Conservation (phyloP, 2,797 vertebrate genomes). For the Distichodus sexfasciatus region DNA sequence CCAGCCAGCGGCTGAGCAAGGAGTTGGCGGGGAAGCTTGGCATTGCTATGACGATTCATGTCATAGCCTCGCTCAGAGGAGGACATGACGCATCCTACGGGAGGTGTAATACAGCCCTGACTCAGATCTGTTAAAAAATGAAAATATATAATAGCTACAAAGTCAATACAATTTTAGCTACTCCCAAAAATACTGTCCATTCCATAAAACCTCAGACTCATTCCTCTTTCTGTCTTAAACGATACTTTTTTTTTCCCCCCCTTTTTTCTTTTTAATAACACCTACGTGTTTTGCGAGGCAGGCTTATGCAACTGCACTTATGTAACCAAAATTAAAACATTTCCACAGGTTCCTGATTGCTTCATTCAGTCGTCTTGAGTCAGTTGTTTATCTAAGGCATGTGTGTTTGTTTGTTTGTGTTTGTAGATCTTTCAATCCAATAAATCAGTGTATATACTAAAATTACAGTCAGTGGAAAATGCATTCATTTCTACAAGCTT, state of each 20-base stretch:
- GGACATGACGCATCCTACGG: conserved; percentile 34
- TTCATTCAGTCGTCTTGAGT: conserved; percentile 48
- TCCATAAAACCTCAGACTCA: not conserved
- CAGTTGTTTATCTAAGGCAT: conserved; percentile 49
- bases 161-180: not conserved
- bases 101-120: conserved; percentile 23
- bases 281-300: conserved; percentile 47
- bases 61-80: conserved; percentile 5
- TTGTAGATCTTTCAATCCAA: not conserved
- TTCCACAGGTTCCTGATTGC: conserved; percentile 48
- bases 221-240: not conserved
- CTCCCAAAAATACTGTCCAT: not conserved
- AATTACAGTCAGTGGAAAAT: too few relatives aligned
- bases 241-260: not conserved
- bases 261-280: conserved; percentile 26
- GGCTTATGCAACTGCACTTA: conserved; percentile 60
- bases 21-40: not conserved
- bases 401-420: conserved; percentile 29
- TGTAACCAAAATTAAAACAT: conserved; percentile 63
- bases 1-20: not conserved
- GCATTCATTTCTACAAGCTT: too few relatives aligned
- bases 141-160: too few relatives aligned
- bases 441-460: too few relatives aligned
- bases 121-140: not conserved
- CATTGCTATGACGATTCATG: not conserved